Evolutionary conservation across 2,888 invertebrate species (phyloP), one percentile per base, ranked within the genome.

Genomic region (Syritta pipiens): DNA sequence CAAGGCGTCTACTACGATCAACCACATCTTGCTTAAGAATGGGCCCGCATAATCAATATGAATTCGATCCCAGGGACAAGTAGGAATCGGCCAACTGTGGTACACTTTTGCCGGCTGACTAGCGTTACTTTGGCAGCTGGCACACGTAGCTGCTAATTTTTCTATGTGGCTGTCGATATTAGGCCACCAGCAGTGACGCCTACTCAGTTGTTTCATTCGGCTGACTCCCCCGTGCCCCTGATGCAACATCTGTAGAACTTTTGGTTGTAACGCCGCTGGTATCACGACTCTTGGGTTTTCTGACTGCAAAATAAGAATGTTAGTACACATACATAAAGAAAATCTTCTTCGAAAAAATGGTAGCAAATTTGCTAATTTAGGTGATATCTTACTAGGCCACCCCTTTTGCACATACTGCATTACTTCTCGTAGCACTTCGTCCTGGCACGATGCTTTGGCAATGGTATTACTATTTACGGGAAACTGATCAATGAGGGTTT

Each of bases 31-130:
- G 5, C 83, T 84, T 14, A 83, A 10, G 40, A 85, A 82, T 22
- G 87, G 87, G 10, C 88, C 88, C 6, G 88, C 86, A 83, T 86
- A 89, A 81, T 89, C 89, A 14, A 87, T 82, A 82, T 89, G 89
- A 4, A 89, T 69, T 19, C 89, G 74, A 40, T 86, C 82, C 85
- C 86, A 87, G 1, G 85, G 71, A 7, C 12, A 5, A 2, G 28
- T 28, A 7, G 28, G 28, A 4, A 7, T 7, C 10, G 32, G 12
- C 12, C 32, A 35, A 10, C 32, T 35, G 5, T 3, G 10, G 2
- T n/a, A 35, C 10, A 12, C 32, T 5, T n/a, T 10, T 3, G 35
- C 5, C 1, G 10, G 7, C 5, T 35, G 3, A 10, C 2, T 35
- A 1, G 14, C 35, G 5, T 35, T 35, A 5, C 2, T 9, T 10